A percentile compares a stretch with the other conserved stretches of the same genome.
Conservation (phyloP, 2,797 vertebrate genomes). For the Anniella stebbinsi region DNA sequence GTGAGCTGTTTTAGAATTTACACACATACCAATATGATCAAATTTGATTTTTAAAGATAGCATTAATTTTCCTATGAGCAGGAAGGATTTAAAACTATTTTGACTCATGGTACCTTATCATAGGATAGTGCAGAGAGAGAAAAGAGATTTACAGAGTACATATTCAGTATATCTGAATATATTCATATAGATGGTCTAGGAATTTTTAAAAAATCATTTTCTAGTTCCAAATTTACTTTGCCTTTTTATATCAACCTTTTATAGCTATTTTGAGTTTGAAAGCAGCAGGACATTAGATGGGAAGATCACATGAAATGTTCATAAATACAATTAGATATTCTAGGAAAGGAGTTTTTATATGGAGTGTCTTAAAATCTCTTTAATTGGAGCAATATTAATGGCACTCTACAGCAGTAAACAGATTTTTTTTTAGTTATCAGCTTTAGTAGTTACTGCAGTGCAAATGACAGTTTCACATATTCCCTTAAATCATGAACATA, state of each 20-base stretch:
- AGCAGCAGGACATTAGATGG: not conserved
- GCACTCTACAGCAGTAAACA: not conserved
- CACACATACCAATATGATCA: too few species aligned
- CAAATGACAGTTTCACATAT: not conserved
- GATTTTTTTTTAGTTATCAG: not conserved
- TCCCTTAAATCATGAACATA: not conserved
- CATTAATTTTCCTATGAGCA: too few species aligned
- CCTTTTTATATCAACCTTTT: not conserved
- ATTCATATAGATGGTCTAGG: fast-evolving
- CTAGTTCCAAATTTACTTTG: slow-evolving; percentile 23
- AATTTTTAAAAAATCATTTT: not conserved
- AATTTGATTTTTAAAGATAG: too few species aligned
- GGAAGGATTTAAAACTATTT: not conserved
- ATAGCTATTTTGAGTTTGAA: not conserved
- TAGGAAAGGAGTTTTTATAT: too few species aligned
- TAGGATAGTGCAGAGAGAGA: too few species aligned
- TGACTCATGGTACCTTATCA: not conserved
- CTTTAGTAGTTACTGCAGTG: not conserved
- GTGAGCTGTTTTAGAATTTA: not conserved
- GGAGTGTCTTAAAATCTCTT: not conserved
- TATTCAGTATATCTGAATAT: slow-evolving; percentile 23
- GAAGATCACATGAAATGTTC: not conserved
- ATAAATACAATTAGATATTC: not conserved
- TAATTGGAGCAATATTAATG: not conserved
- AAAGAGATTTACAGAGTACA: not conserved